Evolutionary conservation across 2,888 invertebrate genomes (phyloP).

Genomic region (Leucophenga maculata): DNA sequence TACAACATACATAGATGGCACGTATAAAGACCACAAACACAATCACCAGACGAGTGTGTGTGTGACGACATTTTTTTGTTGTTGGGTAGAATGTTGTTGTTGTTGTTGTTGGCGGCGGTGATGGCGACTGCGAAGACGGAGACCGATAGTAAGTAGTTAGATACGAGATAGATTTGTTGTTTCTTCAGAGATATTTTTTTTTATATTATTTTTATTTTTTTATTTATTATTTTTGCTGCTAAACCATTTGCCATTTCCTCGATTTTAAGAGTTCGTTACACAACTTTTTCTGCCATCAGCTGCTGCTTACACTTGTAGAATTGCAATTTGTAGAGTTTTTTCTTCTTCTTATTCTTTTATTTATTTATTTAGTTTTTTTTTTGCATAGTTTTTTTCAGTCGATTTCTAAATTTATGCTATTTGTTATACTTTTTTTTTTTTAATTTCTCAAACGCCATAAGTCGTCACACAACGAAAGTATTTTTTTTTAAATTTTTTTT

Average conservation of each 20-base stretch:
- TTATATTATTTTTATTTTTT: slow-evolving; percentile 34
- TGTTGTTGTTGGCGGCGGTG: too few relatives aligned
- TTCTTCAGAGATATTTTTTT: slow-evolving; percentile 23
- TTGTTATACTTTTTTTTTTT: not conserved
- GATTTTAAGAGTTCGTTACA: too few relatives aligned
- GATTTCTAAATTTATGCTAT: not conserved
- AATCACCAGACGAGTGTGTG: slow-evolving; percentile 59
- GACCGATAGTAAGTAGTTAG: too few relatives aligned
- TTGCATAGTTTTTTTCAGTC: slow-evolving; percentile 29
- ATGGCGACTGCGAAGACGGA: slow-evolving; percentile 25
- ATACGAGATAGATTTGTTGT: slow-evolving; percentile 23
- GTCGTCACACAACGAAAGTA: slow-evolving; percentile 60
- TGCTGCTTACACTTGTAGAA: too few relatives aligned
- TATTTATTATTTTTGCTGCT: slow-evolving; percentile 40
- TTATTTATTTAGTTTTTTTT: slow-evolving; percentile 29
- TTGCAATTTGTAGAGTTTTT: too few relatives aligned
- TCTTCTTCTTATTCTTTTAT: slow-evolving; percentile 24
- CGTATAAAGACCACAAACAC: slow-evolving; percentile 69
- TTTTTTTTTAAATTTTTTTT: slow-evolving; percentile 31
- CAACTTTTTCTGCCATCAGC: too few relatives aligned
- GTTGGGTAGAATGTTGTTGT: slow-evolving; percentile 37
- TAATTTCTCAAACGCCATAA: slow-evolving; percentile 24
- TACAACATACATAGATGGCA: slow-evolving; percentile 65
- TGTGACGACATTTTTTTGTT: slow-evolving; percentile 33
- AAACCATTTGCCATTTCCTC: too few relatives aligned